These are phyloP conservation scores for Xiphydria camelus DNA, from an alignment of 2,888 invertebrate genomes.

Conservation along the genomic window DNA sequence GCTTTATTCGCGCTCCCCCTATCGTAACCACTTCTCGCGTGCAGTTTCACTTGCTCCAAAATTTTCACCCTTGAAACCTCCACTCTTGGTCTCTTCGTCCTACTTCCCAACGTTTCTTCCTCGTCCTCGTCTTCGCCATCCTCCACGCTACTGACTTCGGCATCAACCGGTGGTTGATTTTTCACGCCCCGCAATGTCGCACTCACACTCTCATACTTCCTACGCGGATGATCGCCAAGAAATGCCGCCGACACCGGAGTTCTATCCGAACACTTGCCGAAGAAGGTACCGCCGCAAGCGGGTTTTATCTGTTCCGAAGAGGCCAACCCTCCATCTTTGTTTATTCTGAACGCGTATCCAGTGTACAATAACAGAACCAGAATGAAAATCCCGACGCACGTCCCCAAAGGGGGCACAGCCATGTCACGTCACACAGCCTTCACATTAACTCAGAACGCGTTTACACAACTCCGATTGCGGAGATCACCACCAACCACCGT, in stretches of 20 bases:
- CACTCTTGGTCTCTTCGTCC: conserved; percentile 14
- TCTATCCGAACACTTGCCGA: conserved; percentile 31
- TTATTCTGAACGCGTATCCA: conserved; percentile 45
- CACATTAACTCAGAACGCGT: conserved; percentile 34
- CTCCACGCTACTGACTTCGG: conserved; percentile 5
- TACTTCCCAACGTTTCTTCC: too few species aligned
- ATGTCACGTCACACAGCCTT: conserved; percentile 37
- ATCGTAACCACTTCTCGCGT: too few species aligned
- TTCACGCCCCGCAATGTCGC: too few species aligned
- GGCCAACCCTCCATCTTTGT: conserved; percentile 32
- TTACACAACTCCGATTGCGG: too few species aligned
- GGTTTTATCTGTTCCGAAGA: conserved; percentile 22
- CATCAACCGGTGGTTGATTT: too few species aligned
- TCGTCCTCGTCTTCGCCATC: too few species aligned
- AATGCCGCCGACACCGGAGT: background rate
- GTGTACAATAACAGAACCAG: conserved; percentile 37
- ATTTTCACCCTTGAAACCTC: too few species aligned
- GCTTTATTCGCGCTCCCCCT: too few species aligned
- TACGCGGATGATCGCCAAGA: too few species aligned
- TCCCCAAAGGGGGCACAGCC: conserved; percentile 48
- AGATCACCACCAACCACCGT: too few species aligned
- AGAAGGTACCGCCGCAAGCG: conserved; percentile 26
- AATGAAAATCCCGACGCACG: conserved; percentile 27
- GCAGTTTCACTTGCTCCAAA: too few species aligned
- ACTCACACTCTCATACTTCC: conserved; percentile 16